Evolutionary conservation across 2,113 vertebrate genomes (phyloP), one percentile per base, ranked within the genome.

Genomic region (Poecile atricapillus): DNA sequence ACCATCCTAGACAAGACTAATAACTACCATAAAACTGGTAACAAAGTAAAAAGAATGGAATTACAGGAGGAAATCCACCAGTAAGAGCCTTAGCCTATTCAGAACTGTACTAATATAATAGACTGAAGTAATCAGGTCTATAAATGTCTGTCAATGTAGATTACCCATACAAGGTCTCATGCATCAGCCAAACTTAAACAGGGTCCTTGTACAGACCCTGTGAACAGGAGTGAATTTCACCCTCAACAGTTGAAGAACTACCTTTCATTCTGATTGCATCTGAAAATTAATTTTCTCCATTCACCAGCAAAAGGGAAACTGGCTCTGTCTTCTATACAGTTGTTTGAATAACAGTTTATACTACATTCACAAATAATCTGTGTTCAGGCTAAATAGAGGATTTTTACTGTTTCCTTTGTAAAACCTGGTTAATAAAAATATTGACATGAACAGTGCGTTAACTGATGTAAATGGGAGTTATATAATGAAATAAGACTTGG

Each of bases 401-500:
- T 67, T 94, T 90, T 73, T 91, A 44, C 37, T 27, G 10, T 86
- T 93, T 80, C 41, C n/a, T 59, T 59, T 15, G 23, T 71, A 90
- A 93, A 94, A 91, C 74, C 41, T 81, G 37, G 18, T 78, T 80
- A 68, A 33, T 90, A 83, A 92, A 94, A 83, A 82, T 44, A 79
- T 62, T 94, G 76, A 65, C 73, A 79, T 12, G 11, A 37, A 58
- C 50, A 55, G 37, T 89, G 95, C 95, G 97, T 96, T 95, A 94
- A 83, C 91, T 81, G 89, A 76, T 87, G 13, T 25, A 92, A 83
- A 73, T 87, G 74, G 79, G 50, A 97, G 78, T 90, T 93, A 92
- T 74, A 95, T 92, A 96, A 95, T 93, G 91, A 93, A 97, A 95
- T 94, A 95, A 97, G 94, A 93, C 95, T 92, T 96, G 94, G 91